Conservation (phyloP, 2,888 invertebrate genomes). For the Cheilosia urbana region DNA sequence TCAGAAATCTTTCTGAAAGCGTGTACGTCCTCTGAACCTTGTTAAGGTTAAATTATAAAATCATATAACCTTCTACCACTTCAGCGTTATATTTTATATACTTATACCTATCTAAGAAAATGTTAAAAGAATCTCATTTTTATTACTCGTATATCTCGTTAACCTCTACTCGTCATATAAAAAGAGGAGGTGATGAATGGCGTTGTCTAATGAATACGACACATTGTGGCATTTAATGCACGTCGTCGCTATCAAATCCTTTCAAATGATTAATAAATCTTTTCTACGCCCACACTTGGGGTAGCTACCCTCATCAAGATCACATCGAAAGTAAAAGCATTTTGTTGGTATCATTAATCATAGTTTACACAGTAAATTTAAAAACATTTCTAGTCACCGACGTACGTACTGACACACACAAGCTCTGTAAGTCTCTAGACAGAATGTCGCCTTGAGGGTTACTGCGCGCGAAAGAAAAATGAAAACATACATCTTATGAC, state of each 20-base stretch:
- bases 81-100: not conserved
- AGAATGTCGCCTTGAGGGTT: not conserved
- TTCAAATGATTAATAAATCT: slow-evolving; percentile 56
- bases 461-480: not conserved
- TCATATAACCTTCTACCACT: not conserved
- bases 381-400: not conserved
- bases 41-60: slow-evolving; percentile 21
- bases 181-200: slow-evolving; percentile 17
- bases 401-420: slow-evolving; percentile 25
- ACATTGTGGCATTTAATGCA: slow-evolving; percentile 14
- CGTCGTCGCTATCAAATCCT: slow-evolving; percentile 38
- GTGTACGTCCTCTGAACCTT: not conserved
- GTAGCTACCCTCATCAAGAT: not conserved
- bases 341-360: slow-evolving; percentile 43
- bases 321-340: not conserved
- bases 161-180: not conserved
- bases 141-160: slow-evolving; percentile 33
- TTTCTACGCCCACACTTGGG: not conserved
- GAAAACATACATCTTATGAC: not conserved
- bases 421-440: slow-evolving; percentile 18
- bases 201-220: slow-evolving; percentile 2
- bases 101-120: too few relatives aligned
- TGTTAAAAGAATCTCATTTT: slow-evolving; percentile 18
- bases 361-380: not conserved
- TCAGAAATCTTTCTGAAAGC: slow-evolving; percentile 7